These are phyloP conservation scores for Paraescarpia echinospica DNA, from an alignment of 1,140 invertebrate genomes.

Conservation along the genomic window DNA sequence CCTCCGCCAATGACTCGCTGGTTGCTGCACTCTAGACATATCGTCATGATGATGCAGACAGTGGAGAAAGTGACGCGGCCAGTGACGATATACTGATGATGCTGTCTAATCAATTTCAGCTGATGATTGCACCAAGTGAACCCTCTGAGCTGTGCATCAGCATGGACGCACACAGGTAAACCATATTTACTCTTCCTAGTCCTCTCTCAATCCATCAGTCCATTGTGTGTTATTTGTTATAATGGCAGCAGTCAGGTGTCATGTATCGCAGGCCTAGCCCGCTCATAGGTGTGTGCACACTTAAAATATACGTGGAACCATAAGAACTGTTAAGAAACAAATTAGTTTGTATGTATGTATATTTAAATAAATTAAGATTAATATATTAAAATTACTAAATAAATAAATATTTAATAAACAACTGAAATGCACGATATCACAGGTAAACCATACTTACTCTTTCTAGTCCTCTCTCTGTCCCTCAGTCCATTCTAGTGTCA, in stretches of 20 bases:
- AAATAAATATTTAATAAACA: too few relatives aligned
- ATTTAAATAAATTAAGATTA: too few relatives aligned
- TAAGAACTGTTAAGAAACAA: too few relatives aligned
- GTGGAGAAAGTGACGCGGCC: background rate
- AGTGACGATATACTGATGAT: conserved; percentile 5
- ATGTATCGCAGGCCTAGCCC: too few relatives aligned
- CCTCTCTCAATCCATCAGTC: background rate
- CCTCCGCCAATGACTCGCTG: background rate
- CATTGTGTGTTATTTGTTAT: too few relatives aligned
- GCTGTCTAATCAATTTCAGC: conserved; percentile 5
- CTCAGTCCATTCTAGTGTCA: too few relatives aligned
- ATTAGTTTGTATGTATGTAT: too few relatives aligned
- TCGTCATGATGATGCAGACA: background rate
- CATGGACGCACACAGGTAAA: background rate
- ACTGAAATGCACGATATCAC: too few relatives aligned
- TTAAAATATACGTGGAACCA: too few relatives aligned
- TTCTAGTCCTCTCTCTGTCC: background rate
- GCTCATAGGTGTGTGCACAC: too few relatives aligned
- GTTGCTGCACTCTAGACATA: background rate
- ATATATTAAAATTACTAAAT: too few relatives aligned
- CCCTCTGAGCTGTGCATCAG: background rate
- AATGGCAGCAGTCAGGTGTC: too few relatives aligned
- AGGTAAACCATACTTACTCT: background rate
- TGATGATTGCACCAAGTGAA: background rate
- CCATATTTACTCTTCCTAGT: background rate